A percentile compares a stretch with the other conserved stretches of the same genome.
These are phyloP conservation scores for Nowickia ferox DNA, from an alignment of 2,888 invertebrate genomes.

Conservation along the genomic window DNA sequence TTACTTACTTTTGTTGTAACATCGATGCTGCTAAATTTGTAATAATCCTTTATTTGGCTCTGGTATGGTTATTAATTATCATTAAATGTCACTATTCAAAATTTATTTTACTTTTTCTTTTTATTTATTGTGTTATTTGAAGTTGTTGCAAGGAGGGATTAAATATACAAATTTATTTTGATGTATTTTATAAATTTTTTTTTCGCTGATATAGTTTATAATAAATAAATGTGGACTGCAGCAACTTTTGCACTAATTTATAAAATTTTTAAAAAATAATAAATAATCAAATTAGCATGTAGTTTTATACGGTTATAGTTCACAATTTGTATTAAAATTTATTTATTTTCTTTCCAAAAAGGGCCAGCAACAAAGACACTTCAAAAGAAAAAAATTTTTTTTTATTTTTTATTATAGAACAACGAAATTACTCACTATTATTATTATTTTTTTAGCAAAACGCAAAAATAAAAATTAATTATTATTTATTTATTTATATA, in stretches of 20 bases:
- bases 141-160: constrained; percentile 51
- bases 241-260: not conserved
- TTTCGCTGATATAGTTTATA: no score
- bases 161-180: not conserved
- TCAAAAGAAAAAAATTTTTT: constrained; percentile 25
- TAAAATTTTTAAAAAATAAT: not conserved
- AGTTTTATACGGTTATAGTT: not conserved
- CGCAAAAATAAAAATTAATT: not conserved
- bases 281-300: not conserved
- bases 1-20: constrained; percentile 20
- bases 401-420: not conserved
- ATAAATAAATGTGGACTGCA: constrained; percentile 41
- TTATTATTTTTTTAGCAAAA: constrained; percentile 6
- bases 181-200: constrained; percentile 17
- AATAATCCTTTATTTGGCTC: constrained; percentile 36
- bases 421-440: constrained; percentile 2
- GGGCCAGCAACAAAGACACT: constrained; percentile 15
- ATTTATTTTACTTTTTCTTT: not conserved
- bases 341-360: constrained; percentile 17
- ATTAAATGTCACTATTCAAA: constrained; percentile 38
- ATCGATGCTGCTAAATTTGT: constrained; percentile 5
- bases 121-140: not conserved
- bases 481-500: no score
- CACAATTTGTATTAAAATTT: constrained; percentile 21
- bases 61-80: not conserved